Evolutionary conservation across 2,888 invertebrate species (phyloP).

Genomic region (Podotricha telesiphe): DNA sequence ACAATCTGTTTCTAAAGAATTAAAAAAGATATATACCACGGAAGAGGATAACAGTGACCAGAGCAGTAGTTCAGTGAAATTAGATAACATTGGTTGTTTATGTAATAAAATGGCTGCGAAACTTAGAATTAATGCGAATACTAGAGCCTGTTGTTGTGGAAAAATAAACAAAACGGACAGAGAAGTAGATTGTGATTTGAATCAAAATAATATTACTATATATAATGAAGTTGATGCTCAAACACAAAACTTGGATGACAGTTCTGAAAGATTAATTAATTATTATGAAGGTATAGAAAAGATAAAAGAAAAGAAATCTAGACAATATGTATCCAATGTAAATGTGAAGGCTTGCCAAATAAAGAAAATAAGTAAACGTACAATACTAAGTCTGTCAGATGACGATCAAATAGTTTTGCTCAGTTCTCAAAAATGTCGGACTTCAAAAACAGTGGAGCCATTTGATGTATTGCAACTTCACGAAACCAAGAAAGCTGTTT

Average conservation of each 20-base stretch:
- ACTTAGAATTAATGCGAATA: slow-evolving; percentile 51
- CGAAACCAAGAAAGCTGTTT: slow-evolving; percentile 70
- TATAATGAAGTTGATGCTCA: slow-evolving; percentile 55
- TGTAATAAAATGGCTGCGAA: slow-evolving; percentile 59
- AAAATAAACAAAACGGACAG: slow-evolving; percentile 49
- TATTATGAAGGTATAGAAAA: background rate
- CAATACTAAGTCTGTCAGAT: slow-evolving; percentile 51
- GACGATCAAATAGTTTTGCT: slow-evolving; percentile 49
- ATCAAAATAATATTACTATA: slow-evolving; percentile 46
- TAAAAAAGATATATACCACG: slow-evolving; percentile 50
- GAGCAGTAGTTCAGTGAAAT: slow-evolving; percentile 46
- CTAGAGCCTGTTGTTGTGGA: slow-evolving; percentile 54
- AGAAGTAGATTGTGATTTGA: slow-evolving; percentile 57
- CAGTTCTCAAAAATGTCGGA: slow-evolving; percentile 25
- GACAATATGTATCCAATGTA: slow-evolving; percentile 21
- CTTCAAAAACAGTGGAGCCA: slow-evolving; percentile 37
- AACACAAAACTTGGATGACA: slow-evolving; percentile 56
- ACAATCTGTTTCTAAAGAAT: slow-evolving; percentile 26
- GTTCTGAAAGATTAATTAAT: slow-evolving; percentile 45
- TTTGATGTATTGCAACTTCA: slow-evolving; percentile 66
- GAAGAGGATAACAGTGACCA: slow-evolving; percentile 49
- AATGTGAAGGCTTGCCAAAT: slow-evolving; percentile 44
- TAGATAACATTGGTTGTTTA: slow-evolving; percentile 50
- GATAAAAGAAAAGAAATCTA: slow-evolving; percentile 5
- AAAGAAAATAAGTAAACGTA: slow-evolving; percentile 48